phyloP scores from a whole-genome alignment of 2,888 invertebrate species.

The Acanthopleura granulata region DNA sequence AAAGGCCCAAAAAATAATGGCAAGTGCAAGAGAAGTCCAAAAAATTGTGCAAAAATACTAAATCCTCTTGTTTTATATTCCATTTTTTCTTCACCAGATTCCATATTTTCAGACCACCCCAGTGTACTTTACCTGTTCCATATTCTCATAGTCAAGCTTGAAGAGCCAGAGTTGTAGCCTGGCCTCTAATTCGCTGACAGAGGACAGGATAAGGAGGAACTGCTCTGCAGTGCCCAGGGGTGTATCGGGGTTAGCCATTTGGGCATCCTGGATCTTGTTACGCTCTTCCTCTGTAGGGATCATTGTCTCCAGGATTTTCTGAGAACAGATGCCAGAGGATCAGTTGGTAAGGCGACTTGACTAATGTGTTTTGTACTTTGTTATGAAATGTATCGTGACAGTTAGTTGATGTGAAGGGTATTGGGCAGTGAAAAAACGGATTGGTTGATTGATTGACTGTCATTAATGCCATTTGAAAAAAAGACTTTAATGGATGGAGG shows the following conservation, averaged over 20 bases:
- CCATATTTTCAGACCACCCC: not conserved
- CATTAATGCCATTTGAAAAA: no score
- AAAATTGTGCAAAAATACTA: no score
- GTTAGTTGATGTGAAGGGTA: no score
- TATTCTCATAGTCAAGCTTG: constrained; percentile 97
- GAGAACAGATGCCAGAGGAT: constrained; percentile 27
- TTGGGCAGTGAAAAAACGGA: no score
- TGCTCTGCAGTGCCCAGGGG: constrained; percentile 97
- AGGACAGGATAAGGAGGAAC: constrained; percentile 95
- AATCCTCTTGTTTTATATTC: no score
- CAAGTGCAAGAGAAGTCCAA: no score
- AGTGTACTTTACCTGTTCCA: constrained; percentile 81
- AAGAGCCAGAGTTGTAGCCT: constrained; percentile 97
- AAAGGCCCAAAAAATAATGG: no score
- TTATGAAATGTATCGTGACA: no score
- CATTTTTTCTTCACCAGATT: not conserved
- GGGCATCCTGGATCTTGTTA: constrained; percentile 95
- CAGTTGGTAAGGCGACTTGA: no score
- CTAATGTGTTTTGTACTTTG: no score
- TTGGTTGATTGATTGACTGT: no score
- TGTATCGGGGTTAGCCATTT: constrained; percentile 87
- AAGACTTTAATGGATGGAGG: no score
- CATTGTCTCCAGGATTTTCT: constrained; percentile 94
- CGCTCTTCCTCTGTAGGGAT: constrained; percentile 97
- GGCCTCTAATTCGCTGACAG: constrained; percentile 94